Base-by-base conservation (phyloP, 2,113 vertebrate genomes). In the Sinocyclocheilus maitianheensis region DNA sequence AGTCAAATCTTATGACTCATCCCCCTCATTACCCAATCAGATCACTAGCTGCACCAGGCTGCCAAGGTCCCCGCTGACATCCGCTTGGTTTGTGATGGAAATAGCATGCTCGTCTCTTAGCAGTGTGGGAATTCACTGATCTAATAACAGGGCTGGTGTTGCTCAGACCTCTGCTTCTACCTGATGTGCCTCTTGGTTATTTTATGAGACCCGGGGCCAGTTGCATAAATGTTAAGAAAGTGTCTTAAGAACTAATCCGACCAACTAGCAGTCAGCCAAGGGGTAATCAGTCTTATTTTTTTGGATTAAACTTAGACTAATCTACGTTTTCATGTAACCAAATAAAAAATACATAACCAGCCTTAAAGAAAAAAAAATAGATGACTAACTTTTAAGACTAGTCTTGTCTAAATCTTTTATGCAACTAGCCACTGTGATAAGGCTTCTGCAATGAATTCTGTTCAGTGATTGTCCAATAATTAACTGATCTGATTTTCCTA, bases 391-490 rank as follows among this genome's bases (percentile, higher is more conserved):
- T 43, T 43, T 43, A 43, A 43, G 7, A 43, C 40, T 8, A 43
- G 7, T 43, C 6, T 43, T 6, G 40, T 43, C 40, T 43, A 43
- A 43, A 43, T 43, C 1, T 43, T 43, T 43, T 43, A 8, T 43
- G 40, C 40, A 43, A 43, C 40, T 7, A 43, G 40, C 7, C 40
- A 43, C 40, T 43, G 6, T 80, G 40, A 30, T 51, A 46, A 80
- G 37, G 22, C 69, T 78, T 16, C 82, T 83, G 77, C 86, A 85
- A 58, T 87, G 71, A 69, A 34, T 11, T 87, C 51, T 77, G 51
- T 69, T 88, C 86, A 51, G 76, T 88, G 84, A 43, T 75, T 46
- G 69, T 84, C 53, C 53, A 60, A 63, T 37, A n/a, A 60, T 76
- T 40, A 74, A 77, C 71, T 63, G n/a, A 55, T 74, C 46, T 67